These are phyloP conservation scores for Erythrocercus mccallii DNA, from an alignment of 2,113 vertebrate genomes.

Conservation along the genomic window DNA sequence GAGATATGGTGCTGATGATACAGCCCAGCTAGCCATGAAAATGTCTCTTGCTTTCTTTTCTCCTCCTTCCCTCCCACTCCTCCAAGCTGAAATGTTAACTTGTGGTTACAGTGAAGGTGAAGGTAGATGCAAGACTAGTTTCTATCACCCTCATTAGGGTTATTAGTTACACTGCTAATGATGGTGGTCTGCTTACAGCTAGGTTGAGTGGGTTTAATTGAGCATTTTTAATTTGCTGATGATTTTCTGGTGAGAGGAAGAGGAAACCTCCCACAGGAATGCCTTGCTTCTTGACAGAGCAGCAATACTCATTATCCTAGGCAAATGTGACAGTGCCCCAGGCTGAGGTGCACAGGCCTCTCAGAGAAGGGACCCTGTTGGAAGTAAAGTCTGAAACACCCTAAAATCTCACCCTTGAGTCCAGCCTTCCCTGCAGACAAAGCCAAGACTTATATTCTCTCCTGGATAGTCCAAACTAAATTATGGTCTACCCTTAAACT, in stretches of 20 bases:
- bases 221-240: conserved; percentile 11
- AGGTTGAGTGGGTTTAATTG: background rate
- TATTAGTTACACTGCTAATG: conserved; percentile 16
- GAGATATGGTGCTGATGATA: background rate
- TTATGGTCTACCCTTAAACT: background rate
- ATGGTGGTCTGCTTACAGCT: background rate
- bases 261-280: background rate
- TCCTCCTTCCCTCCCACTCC: background rate
- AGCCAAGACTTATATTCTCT: background rate
- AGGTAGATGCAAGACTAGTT: background rate
- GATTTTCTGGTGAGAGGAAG: conserved; percentile 16
- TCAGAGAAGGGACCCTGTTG: background rate
- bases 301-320: background rate
- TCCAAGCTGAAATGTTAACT: background rate
- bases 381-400: background rate
- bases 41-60: background rate
- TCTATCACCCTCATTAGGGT: background rate
- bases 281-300: background rate
- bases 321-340: background rate
- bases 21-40: background rate
- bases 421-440: background rate
- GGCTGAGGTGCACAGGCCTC: background rate
- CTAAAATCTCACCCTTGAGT: background rate
- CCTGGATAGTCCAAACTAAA: background rate
- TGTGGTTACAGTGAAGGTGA: background rate